A percentile compares a stretch with the other conserved stretches of the same genome.
Conservation (phyloP, 2,113 vertebrate genomes). For the Zapornia atra region DNA sequence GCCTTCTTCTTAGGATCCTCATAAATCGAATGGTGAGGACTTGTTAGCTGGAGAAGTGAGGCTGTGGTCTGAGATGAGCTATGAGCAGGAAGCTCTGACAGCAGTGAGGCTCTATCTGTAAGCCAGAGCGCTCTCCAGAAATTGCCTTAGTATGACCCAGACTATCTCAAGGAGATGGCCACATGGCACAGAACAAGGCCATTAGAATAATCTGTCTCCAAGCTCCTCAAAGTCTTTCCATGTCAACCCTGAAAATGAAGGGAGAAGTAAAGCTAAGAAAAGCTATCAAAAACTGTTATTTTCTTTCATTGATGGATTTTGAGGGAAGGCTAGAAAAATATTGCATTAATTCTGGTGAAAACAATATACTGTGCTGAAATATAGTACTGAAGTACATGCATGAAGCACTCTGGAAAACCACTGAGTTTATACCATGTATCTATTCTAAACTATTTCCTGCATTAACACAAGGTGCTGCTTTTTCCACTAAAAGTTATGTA, state of each 20-base stretch:
- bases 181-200: neutral
- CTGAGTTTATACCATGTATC: neutral
- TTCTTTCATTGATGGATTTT: neutral
- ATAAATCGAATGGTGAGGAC: rapidly evolving
- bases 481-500: neutral
- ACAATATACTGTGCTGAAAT: neutral
- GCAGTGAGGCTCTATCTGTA: neutral
- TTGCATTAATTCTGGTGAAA: neutral
- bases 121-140: neutral
- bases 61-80: neutral
- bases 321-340: neutral
- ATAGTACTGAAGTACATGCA: neutral
- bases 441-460: neutral
- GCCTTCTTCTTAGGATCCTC: neutral
- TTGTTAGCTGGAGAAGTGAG: neutral
- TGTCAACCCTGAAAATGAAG: neutral
- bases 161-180: neutral
- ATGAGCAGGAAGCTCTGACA: neutral
- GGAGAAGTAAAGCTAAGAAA: neutral
- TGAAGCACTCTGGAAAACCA: neutral
- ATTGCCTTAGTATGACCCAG: neutral
- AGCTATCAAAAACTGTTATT: neutral
- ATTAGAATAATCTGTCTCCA: neutral
- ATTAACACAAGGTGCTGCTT: neutral
- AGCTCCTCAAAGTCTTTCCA: neutral